These are phyloP conservation scores for Hirtodrosophila alboralis DNA, from an alignment of 2,888 invertebrate species.

Conservation along the genomic window DNA sequence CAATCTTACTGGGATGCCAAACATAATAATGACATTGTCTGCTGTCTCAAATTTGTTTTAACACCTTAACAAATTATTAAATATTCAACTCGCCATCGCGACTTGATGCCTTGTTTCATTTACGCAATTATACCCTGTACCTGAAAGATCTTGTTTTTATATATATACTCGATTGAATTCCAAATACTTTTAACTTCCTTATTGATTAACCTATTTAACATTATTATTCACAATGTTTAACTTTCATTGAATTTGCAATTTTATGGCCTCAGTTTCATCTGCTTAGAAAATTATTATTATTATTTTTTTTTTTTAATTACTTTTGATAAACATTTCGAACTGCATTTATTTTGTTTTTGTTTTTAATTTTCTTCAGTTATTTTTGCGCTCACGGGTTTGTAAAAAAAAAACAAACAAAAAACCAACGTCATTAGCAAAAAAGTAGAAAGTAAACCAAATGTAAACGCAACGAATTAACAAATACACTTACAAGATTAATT, in stretches of 20 bases:
- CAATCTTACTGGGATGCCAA: neutral
- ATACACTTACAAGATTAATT: conserved; percentile 18
- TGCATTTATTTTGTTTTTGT: conserved; percentile 17
- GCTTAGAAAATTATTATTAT: conserved; percentile 28
- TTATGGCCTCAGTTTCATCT: neutral
- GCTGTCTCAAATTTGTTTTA: conserved; percentile 29
- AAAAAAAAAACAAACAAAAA: conserved; percentile 28
- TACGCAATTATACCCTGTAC: neutral
- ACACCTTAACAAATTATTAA: conserved; percentile 22
- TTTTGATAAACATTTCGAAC: conserved; percentile 43
- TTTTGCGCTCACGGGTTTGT: conserved; percentile 46
- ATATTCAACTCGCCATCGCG: neutral
- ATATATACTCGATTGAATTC: too few relatives aligned
- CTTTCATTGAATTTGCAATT: too few relatives aligned
- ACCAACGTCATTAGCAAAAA: conserved; percentile 52
- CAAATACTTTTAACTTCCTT: neutral
- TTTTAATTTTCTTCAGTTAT: conserved; percentile 15
- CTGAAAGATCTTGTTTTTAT: neutral
- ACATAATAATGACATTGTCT: conserved; percentile 2
- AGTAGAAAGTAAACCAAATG: conserved; percentile 5
- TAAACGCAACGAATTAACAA: conserved; percentile 6
- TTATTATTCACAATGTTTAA: too few relatives aligned
- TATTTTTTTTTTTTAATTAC: conserved; percentile 40
- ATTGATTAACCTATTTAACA: neutral
- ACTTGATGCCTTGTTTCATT: neutral